phyloP scores from a whole-genome alignment of 2,797 vertebrate species.

The Aplochiton taeniatus region DNA sequence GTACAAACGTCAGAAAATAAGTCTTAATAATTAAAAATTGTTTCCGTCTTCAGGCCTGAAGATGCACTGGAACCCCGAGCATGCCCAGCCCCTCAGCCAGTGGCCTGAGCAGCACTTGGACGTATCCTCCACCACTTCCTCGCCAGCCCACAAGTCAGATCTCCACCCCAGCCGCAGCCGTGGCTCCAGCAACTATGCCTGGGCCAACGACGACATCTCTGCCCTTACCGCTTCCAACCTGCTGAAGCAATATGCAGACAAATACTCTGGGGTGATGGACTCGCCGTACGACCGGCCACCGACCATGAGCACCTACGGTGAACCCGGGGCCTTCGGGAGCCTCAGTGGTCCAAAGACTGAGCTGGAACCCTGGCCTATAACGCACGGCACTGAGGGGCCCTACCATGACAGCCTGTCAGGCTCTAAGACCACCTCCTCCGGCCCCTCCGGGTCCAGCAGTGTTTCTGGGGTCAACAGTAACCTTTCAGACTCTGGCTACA shows the following conservation, averaged over 20 bases:
- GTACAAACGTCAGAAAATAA: too few relatives aligned
- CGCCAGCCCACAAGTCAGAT: conserved; percentile 93
- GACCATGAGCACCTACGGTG: conserved; percentile 79
- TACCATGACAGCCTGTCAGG: conserved; percentile 86
- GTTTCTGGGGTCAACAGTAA: conserved; percentile 81
- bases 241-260: conserved; percentile 96
- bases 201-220: conserved; percentile 98
- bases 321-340: conserved; percentile 82
- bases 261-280: conserved; percentile 91
- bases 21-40: too few relatives aligned
- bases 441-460: conserved; percentile 78
- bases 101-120: conserved; percentile 99
- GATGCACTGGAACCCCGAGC: conserved; percentile 99
- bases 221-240: conserved; percentile 97
- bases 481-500: conserved; percentile 82
- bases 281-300: conserved; percentile 88
- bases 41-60: conserved; percentile 83
- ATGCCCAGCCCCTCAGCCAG: conserved; percentile 98
- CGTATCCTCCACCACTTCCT: conserved; percentile 95
- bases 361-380: conserved; percentile 87
- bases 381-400: conserved; percentile 79
- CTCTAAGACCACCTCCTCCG: conserved; percentile 74
- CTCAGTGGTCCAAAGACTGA: conserved; percentile 82
- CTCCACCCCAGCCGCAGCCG: conserved; percentile 81
- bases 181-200: conserved; percentile 90